Base-by-base conservation (phyloP, 2,797 vertebrate genomes). In the Balearica regulorum region DNA sequence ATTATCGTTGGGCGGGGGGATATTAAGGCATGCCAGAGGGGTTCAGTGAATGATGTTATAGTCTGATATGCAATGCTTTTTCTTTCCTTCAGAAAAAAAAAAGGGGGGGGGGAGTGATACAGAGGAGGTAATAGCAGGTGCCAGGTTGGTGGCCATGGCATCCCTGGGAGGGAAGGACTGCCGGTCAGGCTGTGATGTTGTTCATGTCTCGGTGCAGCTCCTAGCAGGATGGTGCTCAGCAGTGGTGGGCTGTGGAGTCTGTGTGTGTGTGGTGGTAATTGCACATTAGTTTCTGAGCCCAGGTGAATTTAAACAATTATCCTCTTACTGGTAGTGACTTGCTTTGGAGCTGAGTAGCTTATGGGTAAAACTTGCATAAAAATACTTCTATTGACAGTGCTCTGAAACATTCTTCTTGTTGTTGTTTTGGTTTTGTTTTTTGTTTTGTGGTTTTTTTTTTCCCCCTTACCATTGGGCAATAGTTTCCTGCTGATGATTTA, bases 1-100 rank as follows among this genome's bases (percentile, higher is more conserved):
- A 12, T 6, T 41, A 0, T 46, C 2, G 2, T 0, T 2, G 26
- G 4, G 2, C 3, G 14, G 21, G 7, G 26, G 6, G 1, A 4
- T 5, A 9, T 31, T 31, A 28, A 57, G 17, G 26, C 3, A 8
- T 26, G 12, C 20, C 3, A 5, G 4, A 17, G 4, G 9, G 16
- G 11, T 44, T 31, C 37, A 11, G 4, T 26, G 39, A 54, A 43
- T 25, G n/a, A 4, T 15, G 19, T 55, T 76, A 9, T 5, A 24
- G 6, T 7, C 8, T 21, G 20, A 29, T 25, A 37, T 6, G 19
- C 1, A 8, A 5, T 29, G 18, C 4, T 44, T 28, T 28, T 29
- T 43, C 2, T 8, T 65, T 18, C 2, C 3, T 15, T 53, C 31
- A 2, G 10, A 4, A 24, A 41, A 29, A 21, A 14, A n/a, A 51